Base-by-base conservation (phyloP, 2,888 invertebrate genomes). In the Melipona beecheii region DNA sequence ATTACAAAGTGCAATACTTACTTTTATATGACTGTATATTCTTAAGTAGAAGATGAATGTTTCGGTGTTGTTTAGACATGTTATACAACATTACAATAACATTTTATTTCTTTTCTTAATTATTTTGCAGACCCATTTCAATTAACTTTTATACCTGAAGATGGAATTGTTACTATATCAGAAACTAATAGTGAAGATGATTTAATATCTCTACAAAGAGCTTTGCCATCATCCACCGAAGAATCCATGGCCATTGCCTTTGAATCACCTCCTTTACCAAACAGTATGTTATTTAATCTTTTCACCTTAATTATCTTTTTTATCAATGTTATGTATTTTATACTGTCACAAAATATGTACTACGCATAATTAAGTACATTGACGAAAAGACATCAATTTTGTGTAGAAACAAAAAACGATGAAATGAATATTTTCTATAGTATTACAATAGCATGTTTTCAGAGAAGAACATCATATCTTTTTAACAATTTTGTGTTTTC, bases 101-200 rank as follows among this genome's bases (percentile, higher is more conserved):
- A 19, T 77, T 58, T 66, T 50, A 76, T 78, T 43, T 81, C 65
- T 64, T 79, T 60, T 75, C n/a, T 77, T 76, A 77, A 79, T 78
- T 84, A 65, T 87, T 89, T 90, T 90, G 76, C 87, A 93, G 92
- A 88, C 81, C 92, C 93, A 83, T 92, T 92, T 90, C 90, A 88
- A 73, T 90, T 92, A 85, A 91, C 91, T 85, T 92, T 93, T 89
- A 91, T 92, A 91, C 91, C 93, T 85, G 93, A 92, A 81, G 92
- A 92, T 75, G 91, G 92, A 86, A 91, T 92, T 84, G 91, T 93
- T 81, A 93, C 92, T 74, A 91, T 93, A 77, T 91, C 92, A 50
- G 91, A 90, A 77, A 91, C 79, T 82, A 91, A 91, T 83, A 91
- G 87, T 68, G 92, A 92, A 76, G 91, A 91, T 70, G 91, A 92